These are phyloP conservation scores for Antennarius maculatus DNA, from an alignment of 2,797 vertebrate species.

Conservation along the genomic window DNA sequence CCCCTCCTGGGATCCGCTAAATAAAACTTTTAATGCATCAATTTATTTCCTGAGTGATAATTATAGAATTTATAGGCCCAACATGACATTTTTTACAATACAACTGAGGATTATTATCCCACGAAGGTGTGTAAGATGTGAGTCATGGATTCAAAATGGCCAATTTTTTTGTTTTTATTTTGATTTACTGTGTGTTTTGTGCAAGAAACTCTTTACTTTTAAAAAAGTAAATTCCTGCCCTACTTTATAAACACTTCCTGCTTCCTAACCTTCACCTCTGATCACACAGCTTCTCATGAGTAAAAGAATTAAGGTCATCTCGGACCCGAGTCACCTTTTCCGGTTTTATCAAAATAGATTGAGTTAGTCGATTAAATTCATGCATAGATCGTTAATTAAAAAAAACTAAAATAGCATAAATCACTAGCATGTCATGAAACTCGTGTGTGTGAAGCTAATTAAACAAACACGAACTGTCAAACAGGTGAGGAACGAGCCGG, in stretches of 20 bases:
- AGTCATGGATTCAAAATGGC: background rate
- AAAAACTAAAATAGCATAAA: too few species aligned
- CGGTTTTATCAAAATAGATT: too few species aligned
- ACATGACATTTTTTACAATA: background rate
- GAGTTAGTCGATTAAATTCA: too few species aligned
- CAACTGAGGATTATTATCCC: background rate
- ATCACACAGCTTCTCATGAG: too few species aligned
- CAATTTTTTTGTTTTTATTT: background rate
- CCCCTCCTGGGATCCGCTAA: conserved; percentile 25
- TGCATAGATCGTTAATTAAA: too few species aligned
- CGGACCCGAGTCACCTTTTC: too few species aligned
- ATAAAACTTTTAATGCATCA: conserved; percentile 2
- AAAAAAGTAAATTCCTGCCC: background rate
- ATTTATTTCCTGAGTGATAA: conserved; percentile 22
- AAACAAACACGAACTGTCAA: too few species aligned
- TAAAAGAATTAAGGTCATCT: too few species aligned
- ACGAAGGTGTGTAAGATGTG: background rate
- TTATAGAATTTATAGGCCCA: background rate
- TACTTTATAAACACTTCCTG: too few species aligned
- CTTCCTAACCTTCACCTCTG: too few species aligned
- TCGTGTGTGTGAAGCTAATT: too few species aligned
- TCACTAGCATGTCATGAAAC: background rate
- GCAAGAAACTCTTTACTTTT: background rate
- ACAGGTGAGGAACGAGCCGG: too few species aligned
- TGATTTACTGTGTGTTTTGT: background rate